Evolutionary conservation across 2,888 invertebrate genomes (phyloP), one percentile per base, ranked within the genome.

Genomic region (Melanostoma scalare): DNA sequence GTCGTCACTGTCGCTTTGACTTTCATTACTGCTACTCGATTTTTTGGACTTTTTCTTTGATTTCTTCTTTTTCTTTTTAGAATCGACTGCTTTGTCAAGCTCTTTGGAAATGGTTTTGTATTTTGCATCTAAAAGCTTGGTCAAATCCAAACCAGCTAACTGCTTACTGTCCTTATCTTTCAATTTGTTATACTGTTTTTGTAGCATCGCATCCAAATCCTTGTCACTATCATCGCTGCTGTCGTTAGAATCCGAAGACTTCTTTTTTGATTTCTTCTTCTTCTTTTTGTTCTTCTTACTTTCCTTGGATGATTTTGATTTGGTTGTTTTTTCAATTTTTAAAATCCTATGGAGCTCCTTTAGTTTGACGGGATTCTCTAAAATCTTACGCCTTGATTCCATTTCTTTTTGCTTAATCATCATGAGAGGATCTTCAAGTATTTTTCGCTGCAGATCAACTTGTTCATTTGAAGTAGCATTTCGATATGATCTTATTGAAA

Each of bases 391-490:
- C 48, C 96, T 92, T 0, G 96, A 95, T 88, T 98, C 98, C 89
- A 97, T 94, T 92, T 98, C 98, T 71, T 96, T 94, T 89, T 97
- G 96, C 88, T 96, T 96, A 5, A 99, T 98, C 3, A 96, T 93
- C 89, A 97, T 94, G 46, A 99, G 91, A 0, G 99, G 99, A 92
- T 99, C 99, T 91, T 99, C 98, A 89, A 98, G 94, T 85, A 98
- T 93, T 92, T 98, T 98, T 30, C 97, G 94, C 55, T 94, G 95
- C 88, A 98, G 92, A 90, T 98, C 98, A 8, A 98, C 96, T 92
- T 96, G 95, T 68, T 94, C 93, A 33, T 93, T 93, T 38, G 92
- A 92, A 75, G 93, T 91, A 65, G 91, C 61, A 80, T 90, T 90
- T n/a, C 89, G 89, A 58, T 91, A 91, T 38, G 90, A 93, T 48